phyloP scores from a whole-genome alignment of 2,888 invertebrate species.

The Lycia hirtaria region DNA sequence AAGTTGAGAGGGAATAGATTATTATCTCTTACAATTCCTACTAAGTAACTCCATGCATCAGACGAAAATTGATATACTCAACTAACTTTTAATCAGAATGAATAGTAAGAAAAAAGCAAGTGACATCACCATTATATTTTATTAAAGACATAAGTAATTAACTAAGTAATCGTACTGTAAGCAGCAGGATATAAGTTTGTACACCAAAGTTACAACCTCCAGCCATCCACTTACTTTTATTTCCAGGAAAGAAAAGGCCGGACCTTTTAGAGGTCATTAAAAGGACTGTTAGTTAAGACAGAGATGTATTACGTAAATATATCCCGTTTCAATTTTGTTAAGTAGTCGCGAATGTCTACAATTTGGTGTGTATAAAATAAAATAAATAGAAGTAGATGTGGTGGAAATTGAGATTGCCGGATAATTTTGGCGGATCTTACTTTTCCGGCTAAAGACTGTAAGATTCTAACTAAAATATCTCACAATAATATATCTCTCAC shows the following conservation, averaged over 20 bases:
- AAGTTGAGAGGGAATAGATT: too few species aligned
- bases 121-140: too few species aligned
- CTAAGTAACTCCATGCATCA: too few species aligned
- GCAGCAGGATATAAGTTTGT: conserved; percentile 10
- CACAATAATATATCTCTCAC: too few species aligned
- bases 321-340: conserved; percentile 72
- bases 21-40: too few species aligned
- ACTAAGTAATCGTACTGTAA: conserved; percentile 22
- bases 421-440: not conserved
- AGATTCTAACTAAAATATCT: too few species aligned
- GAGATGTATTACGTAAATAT: conserved; percentile 58
- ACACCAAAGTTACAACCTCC: conserved; percentile 17
- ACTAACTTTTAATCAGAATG: too few species aligned
- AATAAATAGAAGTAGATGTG: conserved; percentile 11
- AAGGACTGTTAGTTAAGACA: conserved; percentile 51
- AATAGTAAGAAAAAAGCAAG: too few species aligned
- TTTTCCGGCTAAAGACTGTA: conserved; percentile 1
- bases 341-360: conserved; percentile 74
- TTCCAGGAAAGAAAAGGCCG: conserved; percentile 30
- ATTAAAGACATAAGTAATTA: not conserved
- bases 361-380: conserved; percentile 56
- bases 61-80: too few species aligned
- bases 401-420: not conserved
- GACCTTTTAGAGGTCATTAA: conserved; percentile 46
- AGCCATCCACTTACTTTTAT: conserved; percentile 37